Percentiles rank a stretch among this genome's conserved stretches.
Conservation (phyloP, 2,888 invertebrate genomes). For the Drosophila nigricruria region DNA sequence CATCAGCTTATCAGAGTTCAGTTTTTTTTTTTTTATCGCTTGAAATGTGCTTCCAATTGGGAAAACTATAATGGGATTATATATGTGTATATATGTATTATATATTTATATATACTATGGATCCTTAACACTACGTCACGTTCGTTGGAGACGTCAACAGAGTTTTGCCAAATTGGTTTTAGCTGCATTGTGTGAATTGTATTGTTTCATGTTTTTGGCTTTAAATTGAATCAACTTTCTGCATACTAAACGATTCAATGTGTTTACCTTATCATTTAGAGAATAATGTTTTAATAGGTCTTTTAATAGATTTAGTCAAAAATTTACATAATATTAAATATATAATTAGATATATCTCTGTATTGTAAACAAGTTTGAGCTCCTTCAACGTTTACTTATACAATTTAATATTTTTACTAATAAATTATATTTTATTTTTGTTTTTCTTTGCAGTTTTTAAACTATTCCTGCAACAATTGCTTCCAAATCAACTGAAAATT, state of each 20-base stretch:
- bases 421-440: neutral
- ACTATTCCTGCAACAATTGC: conserved; percentile 54
- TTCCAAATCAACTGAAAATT: conserved; percentile 55
- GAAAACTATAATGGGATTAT: neutral
- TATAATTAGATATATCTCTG: no score
- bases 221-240: conserved; percentile 17
- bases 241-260: conserved; percentile 26
- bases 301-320: neutral
- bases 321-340: neutral
- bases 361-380: no score
- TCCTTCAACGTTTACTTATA: no score
- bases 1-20: conserved; percentile 7
- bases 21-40: neutral
- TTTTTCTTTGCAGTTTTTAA: conserved; percentile 35
- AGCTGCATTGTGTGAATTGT: conserved; percentile 4
- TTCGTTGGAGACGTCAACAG: conserved; percentile 9
- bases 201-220: conserved; percentile 10
- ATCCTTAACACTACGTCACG: conserved; percentile 21
- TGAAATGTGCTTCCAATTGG: conserved; percentile 4
- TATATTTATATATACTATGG: neutral
- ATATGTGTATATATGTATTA: neutral
- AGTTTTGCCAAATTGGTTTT: conserved; percentile 16
- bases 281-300: neutral
- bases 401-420: neutral
- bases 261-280: neutral